Conservation (phyloP, 2,113 vertebrate genomes). For the Nipponia nippon region DNA sequence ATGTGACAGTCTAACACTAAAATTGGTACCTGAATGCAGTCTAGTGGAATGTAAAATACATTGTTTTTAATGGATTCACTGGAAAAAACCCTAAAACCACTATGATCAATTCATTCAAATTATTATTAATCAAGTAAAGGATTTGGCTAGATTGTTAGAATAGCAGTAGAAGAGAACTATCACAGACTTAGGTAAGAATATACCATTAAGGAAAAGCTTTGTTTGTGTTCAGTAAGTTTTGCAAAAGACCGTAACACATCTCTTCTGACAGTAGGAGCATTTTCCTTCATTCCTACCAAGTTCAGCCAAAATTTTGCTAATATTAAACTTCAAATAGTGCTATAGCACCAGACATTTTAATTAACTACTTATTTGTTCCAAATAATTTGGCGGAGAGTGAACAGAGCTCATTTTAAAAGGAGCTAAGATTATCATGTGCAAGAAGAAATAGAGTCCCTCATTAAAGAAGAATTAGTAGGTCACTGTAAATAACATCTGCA, state of each 20-base stretch:
- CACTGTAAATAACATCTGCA: constrained; percentile 64
- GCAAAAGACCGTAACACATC: not conserved
- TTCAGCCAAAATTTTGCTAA: not conserved
- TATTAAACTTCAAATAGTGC: not conserved
- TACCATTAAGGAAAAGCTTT: not conserved
- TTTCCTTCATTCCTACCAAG: not conserved
- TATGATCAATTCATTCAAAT: not conserved
- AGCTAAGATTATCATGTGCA: not conserved
- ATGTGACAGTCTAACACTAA: not conserved
- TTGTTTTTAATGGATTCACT: not conserved
- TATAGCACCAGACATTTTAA: not conserved
- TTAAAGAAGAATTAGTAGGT: constrained; percentile 32
- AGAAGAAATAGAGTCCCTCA: constrained; percentile 10
- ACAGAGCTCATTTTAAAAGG: constrained; percentile 1
- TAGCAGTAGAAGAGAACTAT: not conserved
- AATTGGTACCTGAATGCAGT: not conserved
- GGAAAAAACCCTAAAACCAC: not conserved
- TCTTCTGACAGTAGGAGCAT: not conserved
- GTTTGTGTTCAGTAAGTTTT: not conserved
- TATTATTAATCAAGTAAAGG: not conserved
- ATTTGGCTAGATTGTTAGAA: not conserved
- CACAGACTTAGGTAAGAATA: not conserved
- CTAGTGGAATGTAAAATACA: not conserved
- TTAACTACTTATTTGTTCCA: not conserved
- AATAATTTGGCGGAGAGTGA: not conserved